These are phyloP conservation scores for Schizotus pectinicornis DNA, from an alignment of 2,888 invertebrate genomes.

Conservation along the genomic window DNA sequence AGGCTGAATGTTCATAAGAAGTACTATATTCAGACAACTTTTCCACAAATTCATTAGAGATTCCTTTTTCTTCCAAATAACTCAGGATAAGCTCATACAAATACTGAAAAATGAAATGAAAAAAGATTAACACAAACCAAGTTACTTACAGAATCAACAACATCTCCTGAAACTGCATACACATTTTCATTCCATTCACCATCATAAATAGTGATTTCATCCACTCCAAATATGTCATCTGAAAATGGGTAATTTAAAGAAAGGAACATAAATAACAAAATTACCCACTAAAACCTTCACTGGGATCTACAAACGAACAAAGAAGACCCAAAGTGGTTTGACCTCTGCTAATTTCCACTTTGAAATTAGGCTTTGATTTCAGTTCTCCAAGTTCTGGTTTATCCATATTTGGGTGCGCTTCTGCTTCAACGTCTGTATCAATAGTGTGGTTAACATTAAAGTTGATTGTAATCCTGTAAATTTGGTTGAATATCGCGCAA, in stretches of 20 bases:
- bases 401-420: constrained; percentile 66
- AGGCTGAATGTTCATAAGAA: constrained; percentile 89
- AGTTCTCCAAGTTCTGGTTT: constrained; percentile 82
- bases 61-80: constrained; percentile 93
- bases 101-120: constrained; percentile 68
- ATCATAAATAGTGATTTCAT: constrained; percentile 88
- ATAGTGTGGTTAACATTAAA: constrained; percentile 97
- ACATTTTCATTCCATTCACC: constrained; percentile 88
- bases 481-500: not conserved
- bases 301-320: constrained; percentile 77
- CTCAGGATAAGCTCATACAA: constrained; percentile 95
- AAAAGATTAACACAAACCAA: not conserved
- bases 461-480: constrained; percentile 72
- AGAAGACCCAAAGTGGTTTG: constrained; percentile 81
- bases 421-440: constrained; percentile 78
- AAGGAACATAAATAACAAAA: not conserved
- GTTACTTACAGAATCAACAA: constrained; percentile 86
- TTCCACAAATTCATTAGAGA: constrained; percentile 91
- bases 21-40: constrained; percentile 89
- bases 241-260: constrained; percentile 44
- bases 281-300: constrained; percentile 72
- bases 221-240: constrained; percentile 92
- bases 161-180: constrained; percentile 91
- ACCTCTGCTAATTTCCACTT: constrained; percentile 82
- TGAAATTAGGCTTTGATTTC: constrained; percentile 91